Evolutionary conservation across 2,888 invertebrate genomes (phyloP).

Genomic region (Limnephilus auricula): DNA sequence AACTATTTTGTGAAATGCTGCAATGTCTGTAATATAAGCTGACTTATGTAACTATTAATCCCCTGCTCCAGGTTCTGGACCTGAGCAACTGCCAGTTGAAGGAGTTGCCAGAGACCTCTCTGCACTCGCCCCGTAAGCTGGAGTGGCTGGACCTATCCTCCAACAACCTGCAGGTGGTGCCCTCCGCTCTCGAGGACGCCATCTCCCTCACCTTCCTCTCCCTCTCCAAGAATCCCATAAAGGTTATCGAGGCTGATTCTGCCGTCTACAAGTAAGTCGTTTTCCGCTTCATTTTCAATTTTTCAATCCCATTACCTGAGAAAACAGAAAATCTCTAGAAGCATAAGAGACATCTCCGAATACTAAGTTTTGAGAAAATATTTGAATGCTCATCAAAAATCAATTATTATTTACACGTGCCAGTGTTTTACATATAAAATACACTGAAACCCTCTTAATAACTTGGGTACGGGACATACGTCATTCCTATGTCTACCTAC

Average conservation of each 20-base stretch:
- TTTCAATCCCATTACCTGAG: not conserved
- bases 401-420: too few relatives aligned
- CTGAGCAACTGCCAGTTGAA: constrained; percentile 82
- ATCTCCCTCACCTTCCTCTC: constrained; percentile 80
- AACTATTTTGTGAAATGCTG: too few relatives aligned
- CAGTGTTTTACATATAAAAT: too few relatives aligned
- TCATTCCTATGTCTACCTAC: too few relatives aligned
- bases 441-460: too few relatives aligned
- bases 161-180: constrained; percentile 80
- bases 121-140: constrained; percentile 83
- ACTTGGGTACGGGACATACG: too few relatives aligned
- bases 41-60: not conserved
- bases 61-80: constrained; percentile 78
- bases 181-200: constrained; percentile 79
- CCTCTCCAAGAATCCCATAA: constrained; percentile 85
- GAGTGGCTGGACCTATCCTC: constrained; percentile 82
- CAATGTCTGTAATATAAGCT: too few relatives aligned
- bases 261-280: constrained; percentile 73
- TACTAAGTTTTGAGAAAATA: too few relatives aligned
- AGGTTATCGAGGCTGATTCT: constrained; percentile 74
- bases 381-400: too few relatives aligned
- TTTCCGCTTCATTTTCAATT: not conserved
- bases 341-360: too few relatives aligned
- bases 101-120: constrained; percentile 80
- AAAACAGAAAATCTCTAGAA: not conserved